Percentiles rank a stretch among this genome's conserved stretches.
Evolutionary conservation across 2,888 invertebrate species (phyloP).

Genomic region (Lacanobia oleracea): DNA sequence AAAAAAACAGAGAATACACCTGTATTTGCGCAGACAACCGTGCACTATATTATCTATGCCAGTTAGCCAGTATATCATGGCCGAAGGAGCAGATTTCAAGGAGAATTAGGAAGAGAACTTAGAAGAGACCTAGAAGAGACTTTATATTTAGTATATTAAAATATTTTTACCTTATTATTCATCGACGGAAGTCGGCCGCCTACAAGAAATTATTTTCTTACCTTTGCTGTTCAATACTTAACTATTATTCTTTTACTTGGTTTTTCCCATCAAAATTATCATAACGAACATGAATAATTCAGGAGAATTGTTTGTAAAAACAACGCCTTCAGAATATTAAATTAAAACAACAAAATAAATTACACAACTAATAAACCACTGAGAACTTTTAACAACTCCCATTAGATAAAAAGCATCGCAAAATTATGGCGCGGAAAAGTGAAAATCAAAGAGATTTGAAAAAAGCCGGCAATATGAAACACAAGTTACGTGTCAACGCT

Average conservation of each 20-base stretch:
- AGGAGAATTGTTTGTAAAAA: conserved; percentile 24
- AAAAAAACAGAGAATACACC: not conserved
- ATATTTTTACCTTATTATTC: not conserved
- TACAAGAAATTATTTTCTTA: conserved; percentile 4
- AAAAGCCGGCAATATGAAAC: conserved; percentile 30
- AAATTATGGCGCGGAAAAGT: conserved; percentile 42
- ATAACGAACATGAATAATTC: conserved; percentile 34
- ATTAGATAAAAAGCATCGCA: conserved; percentile 52
- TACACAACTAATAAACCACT: conserved; percentile 38
- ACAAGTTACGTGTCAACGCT: conserved; percentile 54
- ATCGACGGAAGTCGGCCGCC: not conserved
- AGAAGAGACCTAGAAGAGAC: not conserved
- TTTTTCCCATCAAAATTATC: conserved; percentile 11
- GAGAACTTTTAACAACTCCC: conserved; percentile 39
- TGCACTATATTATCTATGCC: too few relatives aligned
- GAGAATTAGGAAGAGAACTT: too few relatives aligned
- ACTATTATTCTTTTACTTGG: conserved; percentile 9
- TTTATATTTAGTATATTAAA: not conserved
- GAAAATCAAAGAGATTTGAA: conserved; percentile 40
- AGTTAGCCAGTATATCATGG: too few relatives aligned
- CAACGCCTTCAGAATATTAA: conserved; percentile 32
- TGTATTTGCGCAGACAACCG: not conserved
- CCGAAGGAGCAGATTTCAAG: too few relatives aligned
- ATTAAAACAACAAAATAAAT: conserved; percentile 43
- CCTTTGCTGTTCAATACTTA: conserved; percentile 1